Evolutionary conservation across 2,113 vertebrate genomes (phyloP), one percentile per base, ranked within the genome.

Genomic region (Rhinoptilus africanus): DNA sequence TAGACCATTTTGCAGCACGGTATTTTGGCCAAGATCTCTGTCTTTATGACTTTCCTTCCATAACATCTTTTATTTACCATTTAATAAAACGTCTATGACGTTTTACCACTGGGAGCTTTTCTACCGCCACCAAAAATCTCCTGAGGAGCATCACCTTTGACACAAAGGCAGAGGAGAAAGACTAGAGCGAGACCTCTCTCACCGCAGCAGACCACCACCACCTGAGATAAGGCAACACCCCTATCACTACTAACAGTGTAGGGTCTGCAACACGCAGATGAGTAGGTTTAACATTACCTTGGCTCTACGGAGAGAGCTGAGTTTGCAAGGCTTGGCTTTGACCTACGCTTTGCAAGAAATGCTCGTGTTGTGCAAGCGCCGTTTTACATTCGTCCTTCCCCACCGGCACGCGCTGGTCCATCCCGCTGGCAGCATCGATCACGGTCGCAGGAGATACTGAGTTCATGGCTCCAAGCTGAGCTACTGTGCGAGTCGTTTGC

Each of bases 41-140:
- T 78, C 81, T 80, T 85, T 68, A 77, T 24, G 48, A 47, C 32
- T 81, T 69, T 86, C 37, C 53, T 90, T 88, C 76, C 47, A 32
- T 22, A 79, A 26, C 39, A 77, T 35, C 76, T 90, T 77, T 78
- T 95, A 95, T 90, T 94, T 96, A 92, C 78, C 30, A 26, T 92
- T 89, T 88, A 92, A 85, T 88, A 85, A 71, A 88, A 60, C 5
- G 2, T 9, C 68, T 78, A 24, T n/a, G 67, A 75, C 8, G 21
- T 43, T 39, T 64, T 48, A 91, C 79, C 78, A 53, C n/a, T 2
- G 28, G 69, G 37, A 95, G 85, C 68, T 83, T 85, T 17, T 28
- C 37, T 67, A 8, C 53, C 47, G 39, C 60, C 79, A 75, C 72
- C 66, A 59, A 17, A 62, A 63, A 7, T 8, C 35, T 67, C 56